Evolutionary conservation across 2,113 vertebrate species (phyloP).

Genomic region (Lontra canadensis): DNA sequence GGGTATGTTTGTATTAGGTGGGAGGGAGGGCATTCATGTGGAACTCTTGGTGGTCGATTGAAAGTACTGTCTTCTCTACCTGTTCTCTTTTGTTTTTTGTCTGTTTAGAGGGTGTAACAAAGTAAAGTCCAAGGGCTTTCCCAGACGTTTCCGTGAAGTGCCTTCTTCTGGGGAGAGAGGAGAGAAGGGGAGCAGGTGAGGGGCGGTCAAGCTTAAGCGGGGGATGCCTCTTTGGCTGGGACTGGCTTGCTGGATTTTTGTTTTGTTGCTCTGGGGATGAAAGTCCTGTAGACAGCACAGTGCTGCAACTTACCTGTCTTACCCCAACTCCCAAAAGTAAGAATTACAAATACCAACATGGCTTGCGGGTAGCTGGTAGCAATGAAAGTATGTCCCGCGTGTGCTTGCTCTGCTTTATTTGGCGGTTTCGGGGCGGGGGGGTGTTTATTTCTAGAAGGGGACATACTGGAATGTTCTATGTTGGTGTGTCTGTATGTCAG

Average conservation of each 20-base stretch:
- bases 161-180: conserved; percentile 79
- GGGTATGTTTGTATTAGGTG: background rate
- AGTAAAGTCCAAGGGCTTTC: conserved; percentile 82
- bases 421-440: background rate
- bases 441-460: background rate
- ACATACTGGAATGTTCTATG: background rate
- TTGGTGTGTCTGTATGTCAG: conserved; percentile 1
- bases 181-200: conserved; percentile 81
- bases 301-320: background rate
- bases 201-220: conserved; percentile 73
- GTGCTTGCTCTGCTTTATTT: conserved; percentile 58
- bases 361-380: background rate
- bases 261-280: conserved; percentile 67
- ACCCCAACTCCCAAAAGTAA: background rate
- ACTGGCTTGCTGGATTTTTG: conserved; percentile 68
- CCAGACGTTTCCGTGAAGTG: conserved; percentile 78
- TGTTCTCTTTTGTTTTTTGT: conserved; percentile 75
- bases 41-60: conserved; percentile 45
- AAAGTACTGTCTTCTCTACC: conserved; percentile 73
- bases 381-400: background rate
- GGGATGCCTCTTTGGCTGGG: conserved; percentile 54
- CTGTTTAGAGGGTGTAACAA: conserved; percentile 80
- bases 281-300: background rate
- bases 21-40: background rate
- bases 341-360: background rate